phyloP scores from a whole-genome alignment of 2,888 invertebrate genomes.

The Harpalus rufipes region DNA sequence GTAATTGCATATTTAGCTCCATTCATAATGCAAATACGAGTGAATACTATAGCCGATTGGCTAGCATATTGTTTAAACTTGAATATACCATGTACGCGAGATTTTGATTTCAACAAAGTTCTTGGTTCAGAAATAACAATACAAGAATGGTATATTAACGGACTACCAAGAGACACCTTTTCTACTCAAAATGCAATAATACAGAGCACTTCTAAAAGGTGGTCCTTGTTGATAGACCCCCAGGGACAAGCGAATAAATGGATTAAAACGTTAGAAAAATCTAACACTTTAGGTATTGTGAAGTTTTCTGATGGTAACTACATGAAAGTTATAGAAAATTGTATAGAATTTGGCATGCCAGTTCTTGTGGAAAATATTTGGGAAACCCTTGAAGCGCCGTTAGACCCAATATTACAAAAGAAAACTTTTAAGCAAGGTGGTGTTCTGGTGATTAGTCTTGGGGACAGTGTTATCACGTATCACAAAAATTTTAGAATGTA shows the following conservation, averaged over 20 bases:
- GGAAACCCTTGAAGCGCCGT: constrained; percentile 88
- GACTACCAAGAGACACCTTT: constrained; percentile 89
- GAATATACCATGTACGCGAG: constrained; percentile 87
- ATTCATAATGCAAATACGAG: constrained; percentile 86
- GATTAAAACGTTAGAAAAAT: constrained; percentile 90
- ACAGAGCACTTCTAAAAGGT: constrained; percentile 87
- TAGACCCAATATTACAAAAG: constrained; percentile 88
- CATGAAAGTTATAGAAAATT: constrained; percentile 86
- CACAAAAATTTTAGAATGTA: constrained; percentile 87
- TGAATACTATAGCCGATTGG: constrained; percentile 84
- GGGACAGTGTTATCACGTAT: constrained; percentile 89
- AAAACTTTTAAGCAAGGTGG: constrained; percentile 87
- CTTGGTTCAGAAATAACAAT: constrained; percentile 93
- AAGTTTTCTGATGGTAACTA: constrained; percentile 88
- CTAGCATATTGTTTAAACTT: constrained; percentile 83
- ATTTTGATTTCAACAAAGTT: constrained; percentile 85
- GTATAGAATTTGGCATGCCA: constrained; percentile 88
- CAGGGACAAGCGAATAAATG: constrained; percentile 92
- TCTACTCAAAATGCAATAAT: constrained; percentile 92
- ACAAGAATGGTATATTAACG: constrained; percentile 91
- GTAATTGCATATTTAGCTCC: constrained; percentile 94
- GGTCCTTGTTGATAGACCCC: constrained; percentile 91
- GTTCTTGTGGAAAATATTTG: constrained; percentile 87
- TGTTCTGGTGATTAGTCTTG: constrained; percentile 86
- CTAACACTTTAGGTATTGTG: constrained; percentile 84